Base-by-base conservation (phyloP, 2,888 invertebrate species). In the Parapristionchus giblindavisi region DNA sequence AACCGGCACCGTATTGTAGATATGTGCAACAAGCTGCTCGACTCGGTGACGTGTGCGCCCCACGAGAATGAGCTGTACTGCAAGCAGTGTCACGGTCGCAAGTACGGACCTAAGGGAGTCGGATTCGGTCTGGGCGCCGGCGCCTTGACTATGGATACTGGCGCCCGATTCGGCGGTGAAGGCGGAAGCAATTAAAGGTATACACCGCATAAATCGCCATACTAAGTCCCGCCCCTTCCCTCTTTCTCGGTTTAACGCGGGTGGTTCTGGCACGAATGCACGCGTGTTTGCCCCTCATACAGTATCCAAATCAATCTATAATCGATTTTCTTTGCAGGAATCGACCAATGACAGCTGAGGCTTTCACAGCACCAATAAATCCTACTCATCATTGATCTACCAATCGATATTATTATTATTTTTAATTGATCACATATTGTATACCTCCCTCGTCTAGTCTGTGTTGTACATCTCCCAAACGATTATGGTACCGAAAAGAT, bases 81-180 rank as follows among this genome's bases (percentile, higher is more conserved):
- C 91, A 96, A 94, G 90, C 87, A 92, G 89, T 98, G 97, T 90
- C 96, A 98, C 89, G 96, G 96, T 87, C 95, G 96, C 91, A 96
- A 94, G 90, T 96, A 94, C 93, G 97, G 96, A 86, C 96, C 96
- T 73, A 96, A 96, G 89, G 78, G 96, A 87, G 96, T 96, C 91
- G 97, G 97, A 88, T 98, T 96, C 90, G 98, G 98, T 85, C 94
- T 95, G 89, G 98, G 98, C 88, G 97, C 97, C 88, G 98, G 97
- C 84, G 94, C 94, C 90, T 92, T 97, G 88, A 94, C 94, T 90
- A 97, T 94, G 94, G 96, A 97, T 92, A 90, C 92, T 89, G 96
- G 96, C 85, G 92, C 93, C 81, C 95, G 95, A 89, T 92, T 96
- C 89, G 92, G 93, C 36, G 54, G 40, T 17, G 17, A 3, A 2